Evolutionary conservation across 2,797 vertebrate genomes (phyloP).

Genomic region (Champsocephalus esox): DNA sequence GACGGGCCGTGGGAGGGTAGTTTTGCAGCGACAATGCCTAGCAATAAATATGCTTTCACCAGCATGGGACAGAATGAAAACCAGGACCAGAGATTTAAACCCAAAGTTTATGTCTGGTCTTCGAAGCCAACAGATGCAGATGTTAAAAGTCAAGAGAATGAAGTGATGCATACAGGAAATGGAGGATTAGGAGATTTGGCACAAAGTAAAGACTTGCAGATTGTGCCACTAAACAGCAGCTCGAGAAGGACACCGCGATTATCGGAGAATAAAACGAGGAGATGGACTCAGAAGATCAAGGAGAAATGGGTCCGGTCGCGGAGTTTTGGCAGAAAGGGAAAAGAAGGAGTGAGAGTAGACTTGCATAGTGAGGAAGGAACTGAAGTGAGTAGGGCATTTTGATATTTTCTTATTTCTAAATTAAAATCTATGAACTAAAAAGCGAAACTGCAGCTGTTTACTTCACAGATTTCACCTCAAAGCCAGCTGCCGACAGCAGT

Average conservation of each 20-base stretch:
- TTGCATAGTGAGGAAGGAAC: constrained; percentile 18
- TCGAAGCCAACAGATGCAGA: constrained; percentile 21
- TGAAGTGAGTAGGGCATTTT: constrained; percentile 53
- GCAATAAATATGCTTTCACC: constrained; percentile 19
- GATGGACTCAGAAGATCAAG: constrained; percentile 82
- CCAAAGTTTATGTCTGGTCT: constrained; percentile 59
- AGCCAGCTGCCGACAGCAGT: constrained; percentile 42
- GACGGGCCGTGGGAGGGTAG: constrained; percentile 4
- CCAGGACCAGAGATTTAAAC: constrained; percentile 31
- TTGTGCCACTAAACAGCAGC: constrained; percentile 15
- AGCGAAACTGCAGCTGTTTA: constrained; percentile 13
- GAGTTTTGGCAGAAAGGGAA: constrained; percentile 53
- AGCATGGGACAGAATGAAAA: constrained; percentile 34
- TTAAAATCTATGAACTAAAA: not conserved
- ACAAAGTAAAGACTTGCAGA: constrained; percentile 40
- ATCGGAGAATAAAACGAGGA: constrained; percentile 57
- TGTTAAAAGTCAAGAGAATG: constrained; percentile 18
- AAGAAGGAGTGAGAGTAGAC: constrained; percentile 25
- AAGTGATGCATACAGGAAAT: constrained; percentile 34
- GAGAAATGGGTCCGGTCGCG: constrained; percentile 71
- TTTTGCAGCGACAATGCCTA: constrained; percentile 3
- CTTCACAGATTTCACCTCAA: constrained; percentile 37
- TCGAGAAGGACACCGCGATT: constrained; percentile 51
- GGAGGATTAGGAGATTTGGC: constrained; percentile 35
- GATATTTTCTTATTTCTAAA: not conserved